Evolutionary conservation across 2,113 vertebrate genomes (phyloP).

Genomic region (Vireo altiloquus): DNA sequence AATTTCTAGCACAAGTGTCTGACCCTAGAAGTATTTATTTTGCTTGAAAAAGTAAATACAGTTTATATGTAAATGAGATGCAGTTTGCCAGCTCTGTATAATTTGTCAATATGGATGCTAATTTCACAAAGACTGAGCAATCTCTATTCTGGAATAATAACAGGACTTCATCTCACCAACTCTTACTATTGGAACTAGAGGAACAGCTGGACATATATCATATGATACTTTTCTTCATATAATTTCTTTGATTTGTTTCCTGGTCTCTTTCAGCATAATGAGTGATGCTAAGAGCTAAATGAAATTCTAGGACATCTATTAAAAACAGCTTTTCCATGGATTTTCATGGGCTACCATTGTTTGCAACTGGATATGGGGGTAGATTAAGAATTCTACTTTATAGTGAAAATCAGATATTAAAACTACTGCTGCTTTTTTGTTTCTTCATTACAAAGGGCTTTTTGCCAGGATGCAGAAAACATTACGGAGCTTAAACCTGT

Average conservation of each 20-base stretch:
- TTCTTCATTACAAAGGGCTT: background rate
- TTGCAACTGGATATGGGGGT: background rate
- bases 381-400: background rate
- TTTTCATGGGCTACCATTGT: background rate
- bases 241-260: background rate
- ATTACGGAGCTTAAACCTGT: background rate
- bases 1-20: background rate
- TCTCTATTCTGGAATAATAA: background rate
- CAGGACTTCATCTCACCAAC: background rate
- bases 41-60: slow-evolving; percentile 16
- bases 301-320: background rate
- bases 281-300: background rate
- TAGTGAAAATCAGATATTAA: background rate
- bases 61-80: slow-evolving; percentile 37
- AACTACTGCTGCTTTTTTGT: background rate
- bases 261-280: background rate
- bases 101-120: slow-evolving; percentile 29
- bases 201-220: background rate
- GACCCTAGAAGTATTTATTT: slow-evolving; percentile 4
- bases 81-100: background rate
- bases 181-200: background rate
- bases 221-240: background rate
- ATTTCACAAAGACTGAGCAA: slow-evolving; percentile 35
- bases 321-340: background rate
- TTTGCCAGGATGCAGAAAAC: background rate